Conservation (phyloP, 1,140 invertebrate species). For the Trachymyrmex cornetzi region DNA sequence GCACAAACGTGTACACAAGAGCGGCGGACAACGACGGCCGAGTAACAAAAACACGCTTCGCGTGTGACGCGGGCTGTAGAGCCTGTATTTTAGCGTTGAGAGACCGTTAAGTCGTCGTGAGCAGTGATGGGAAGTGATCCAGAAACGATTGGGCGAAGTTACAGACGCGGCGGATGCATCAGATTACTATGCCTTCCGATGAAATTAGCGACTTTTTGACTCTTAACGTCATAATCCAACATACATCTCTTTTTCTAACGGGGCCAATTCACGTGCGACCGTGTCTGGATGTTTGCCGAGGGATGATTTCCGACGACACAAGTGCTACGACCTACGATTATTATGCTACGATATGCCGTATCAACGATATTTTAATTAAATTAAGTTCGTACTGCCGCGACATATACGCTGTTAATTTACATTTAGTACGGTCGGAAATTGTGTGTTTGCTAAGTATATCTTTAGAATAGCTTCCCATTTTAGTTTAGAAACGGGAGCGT, state of each 20-base stretch:
- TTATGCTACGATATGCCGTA: not conserved
- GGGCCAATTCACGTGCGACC: constrained; percentile 49
- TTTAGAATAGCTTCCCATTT: constrained; percentile 27
- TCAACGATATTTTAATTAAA: constrained; percentile 30
- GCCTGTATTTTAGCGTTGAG: constrained; percentile 30
- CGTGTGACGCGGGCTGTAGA: constrained; percentile 10
- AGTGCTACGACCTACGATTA: constrained; percentile 41
- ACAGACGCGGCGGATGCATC: constrained; percentile 22
- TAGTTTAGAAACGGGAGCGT: constrained; percentile 19
- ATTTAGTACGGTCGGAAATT: not conserved
- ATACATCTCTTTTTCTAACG: constrained; percentile 29
- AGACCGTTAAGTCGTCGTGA: constrained; percentile 28
- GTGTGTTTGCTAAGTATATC: constrained; percentile 27
- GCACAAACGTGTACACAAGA: constrained; percentile 2
- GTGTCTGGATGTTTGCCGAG: constrained; percentile 48
- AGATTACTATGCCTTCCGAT: constrained; percentile 26
- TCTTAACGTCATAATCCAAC: constrained; percentile 6
- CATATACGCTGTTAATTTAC: constrained; percentile 6
- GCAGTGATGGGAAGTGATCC: constrained; percentile 56
- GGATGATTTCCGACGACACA: constrained; percentile 29
- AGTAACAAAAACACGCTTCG: constrained; percentile 33
- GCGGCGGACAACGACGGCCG: not conserved
- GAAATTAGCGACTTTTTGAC: constrained; percentile 26
- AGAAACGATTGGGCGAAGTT: constrained; percentile 30
- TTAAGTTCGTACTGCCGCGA: constrained; percentile 16